Evolutionary conservation across 1,140 invertebrate genomes (phyloP).

Genomic region (Antheraea mylitta): DNA sequence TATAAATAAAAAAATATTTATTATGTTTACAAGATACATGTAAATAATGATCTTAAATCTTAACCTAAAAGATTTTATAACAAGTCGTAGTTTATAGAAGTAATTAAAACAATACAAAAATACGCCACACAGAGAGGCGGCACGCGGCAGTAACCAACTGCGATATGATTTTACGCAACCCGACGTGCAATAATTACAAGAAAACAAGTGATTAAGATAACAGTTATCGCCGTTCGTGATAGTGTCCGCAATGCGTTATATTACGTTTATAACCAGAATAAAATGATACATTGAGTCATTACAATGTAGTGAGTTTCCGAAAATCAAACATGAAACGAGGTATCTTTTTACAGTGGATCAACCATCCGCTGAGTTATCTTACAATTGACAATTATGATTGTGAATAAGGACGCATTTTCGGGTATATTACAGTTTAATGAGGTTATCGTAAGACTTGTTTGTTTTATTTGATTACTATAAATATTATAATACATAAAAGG

Average conservation of each 20-base stretch:
- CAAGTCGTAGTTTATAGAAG: too few relatives aligned
- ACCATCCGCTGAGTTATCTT: constrained; percentile 3
- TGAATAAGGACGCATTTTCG: constrained; percentile 5
- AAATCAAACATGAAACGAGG: neutral
- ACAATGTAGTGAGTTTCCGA: neutral
- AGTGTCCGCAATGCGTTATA: constrained; percentile 18
- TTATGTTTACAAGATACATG: too few relatives aligned
- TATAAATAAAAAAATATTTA: too few relatives aligned
- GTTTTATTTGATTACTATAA: constrained; percentile 1
- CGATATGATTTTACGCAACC: constrained; percentile 26
- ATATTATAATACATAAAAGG: neutral
- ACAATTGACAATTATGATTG: constrained; percentile 6
- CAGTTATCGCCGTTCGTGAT: constrained; percentile 24
- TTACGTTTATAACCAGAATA: neutral
- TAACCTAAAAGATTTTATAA: too few relatives aligned
- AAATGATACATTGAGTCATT: neutral
- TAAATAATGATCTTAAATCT: too few relatives aligned
- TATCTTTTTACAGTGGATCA: neutral
- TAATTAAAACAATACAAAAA: too few relatives aligned
- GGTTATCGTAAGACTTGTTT: constrained; percentile 13
- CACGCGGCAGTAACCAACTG: neutral
- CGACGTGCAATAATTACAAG: constrained; percentile 40
- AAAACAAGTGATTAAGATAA: constrained; percentile 51
- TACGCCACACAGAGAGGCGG: too few relatives aligned
- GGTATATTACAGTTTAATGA: constrained; percentile 6